Conservation (phyloP, 2,797 vertebrate species). For the Denticeps clupeoides region DNA sequence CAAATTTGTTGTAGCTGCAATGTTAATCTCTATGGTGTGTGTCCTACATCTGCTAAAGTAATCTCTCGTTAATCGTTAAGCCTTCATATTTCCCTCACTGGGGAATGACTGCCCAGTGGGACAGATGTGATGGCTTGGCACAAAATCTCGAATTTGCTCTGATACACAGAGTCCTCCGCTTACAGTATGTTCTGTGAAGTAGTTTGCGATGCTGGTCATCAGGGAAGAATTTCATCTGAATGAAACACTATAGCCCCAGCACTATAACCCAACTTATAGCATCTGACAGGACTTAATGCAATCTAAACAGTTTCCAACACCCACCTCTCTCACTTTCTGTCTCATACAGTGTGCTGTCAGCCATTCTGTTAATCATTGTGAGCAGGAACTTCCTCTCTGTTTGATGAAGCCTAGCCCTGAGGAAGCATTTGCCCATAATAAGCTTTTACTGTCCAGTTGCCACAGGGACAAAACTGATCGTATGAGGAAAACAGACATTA, state of each 20-base stretch:
- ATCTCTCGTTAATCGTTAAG: slow-evolving; percentile 29
- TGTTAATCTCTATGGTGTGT: slow-evolving; percentile 12
- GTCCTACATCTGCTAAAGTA: slow-evolving; percentile 18
- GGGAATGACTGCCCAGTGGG: background rate
- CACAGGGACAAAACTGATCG: background rate
- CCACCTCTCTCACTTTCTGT: background rate
- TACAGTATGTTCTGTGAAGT: background rate
- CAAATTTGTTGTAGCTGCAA: slow-evolving; percentile 9
- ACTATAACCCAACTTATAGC: no score
- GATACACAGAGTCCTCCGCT: background rate
- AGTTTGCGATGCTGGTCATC: no score
- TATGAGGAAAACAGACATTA: background rate
- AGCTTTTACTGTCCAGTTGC: background rate
- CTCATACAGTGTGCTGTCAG: background rate
- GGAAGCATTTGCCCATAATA: background rate
- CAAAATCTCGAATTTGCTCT: background rate
- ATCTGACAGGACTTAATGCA: no score
- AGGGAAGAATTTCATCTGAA: no score
- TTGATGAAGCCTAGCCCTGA: background rate
- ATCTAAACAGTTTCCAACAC: no score
- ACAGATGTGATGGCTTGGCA: slow-evolving; percentile 11
- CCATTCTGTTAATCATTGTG: no score
- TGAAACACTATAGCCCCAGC: no score
- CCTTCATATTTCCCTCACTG: slow-evolving; percentile 15
- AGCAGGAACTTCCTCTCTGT: background rate